Conservation (phyloP, 2,113 vertebrate genomes). For the Phyllostomus hastatus region DNA sequence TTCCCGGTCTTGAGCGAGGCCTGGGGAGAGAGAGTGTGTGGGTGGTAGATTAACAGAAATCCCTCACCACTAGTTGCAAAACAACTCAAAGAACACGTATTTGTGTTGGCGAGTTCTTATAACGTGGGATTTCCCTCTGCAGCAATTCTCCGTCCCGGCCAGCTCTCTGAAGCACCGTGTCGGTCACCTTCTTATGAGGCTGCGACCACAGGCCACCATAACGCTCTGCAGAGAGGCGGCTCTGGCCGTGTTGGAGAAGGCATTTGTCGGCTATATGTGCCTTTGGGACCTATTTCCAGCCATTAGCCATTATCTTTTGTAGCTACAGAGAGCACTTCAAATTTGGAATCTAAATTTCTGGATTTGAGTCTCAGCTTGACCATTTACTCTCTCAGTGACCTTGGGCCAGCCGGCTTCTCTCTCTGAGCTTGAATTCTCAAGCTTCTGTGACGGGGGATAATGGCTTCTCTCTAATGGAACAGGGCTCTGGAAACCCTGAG, state of each 20-base stretch:
- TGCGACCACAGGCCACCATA: neutral
- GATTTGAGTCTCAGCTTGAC: slow-evolving; percentile 41
- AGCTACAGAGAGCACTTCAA: neutral
- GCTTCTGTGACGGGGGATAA: neutral
- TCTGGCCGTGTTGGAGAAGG: neutral
- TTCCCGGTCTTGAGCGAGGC: neutral
- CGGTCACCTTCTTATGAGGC: slow-evolving; percentile 24
- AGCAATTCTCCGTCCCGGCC: slow-evolving; percentile 36
- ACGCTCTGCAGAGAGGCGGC: neutral
- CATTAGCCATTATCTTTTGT: slow-evolving; percentile 23
- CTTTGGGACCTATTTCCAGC: slow-evolving; percentile 32
- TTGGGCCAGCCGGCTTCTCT: neutral
- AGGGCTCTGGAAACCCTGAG: neutral
- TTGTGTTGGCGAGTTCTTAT: slow-evolving; percentile 52
- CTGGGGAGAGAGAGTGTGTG: slow-evolving; percentile 26
- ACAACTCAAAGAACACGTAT: slow-evolving; percentile 52
- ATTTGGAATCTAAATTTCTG: slow-evolving; percentile 43
- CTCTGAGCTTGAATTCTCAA: neutral
- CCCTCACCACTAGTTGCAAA: slow-evolving; percentile 39
- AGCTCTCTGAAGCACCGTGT: slow-evolving; percentile 55
- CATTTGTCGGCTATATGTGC: slow-evolving; percentile 2
- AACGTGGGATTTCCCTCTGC: slow-evolving; percentile 55
- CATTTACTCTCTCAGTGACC: neutral
- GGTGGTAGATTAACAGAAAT: slow-evolving; percentile 43
- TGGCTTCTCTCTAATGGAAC: neutral